Evolutionary conservation across 2,888 invertebrate genomes (phyloP).

Genomic region (Noctua janthe): DNA sequence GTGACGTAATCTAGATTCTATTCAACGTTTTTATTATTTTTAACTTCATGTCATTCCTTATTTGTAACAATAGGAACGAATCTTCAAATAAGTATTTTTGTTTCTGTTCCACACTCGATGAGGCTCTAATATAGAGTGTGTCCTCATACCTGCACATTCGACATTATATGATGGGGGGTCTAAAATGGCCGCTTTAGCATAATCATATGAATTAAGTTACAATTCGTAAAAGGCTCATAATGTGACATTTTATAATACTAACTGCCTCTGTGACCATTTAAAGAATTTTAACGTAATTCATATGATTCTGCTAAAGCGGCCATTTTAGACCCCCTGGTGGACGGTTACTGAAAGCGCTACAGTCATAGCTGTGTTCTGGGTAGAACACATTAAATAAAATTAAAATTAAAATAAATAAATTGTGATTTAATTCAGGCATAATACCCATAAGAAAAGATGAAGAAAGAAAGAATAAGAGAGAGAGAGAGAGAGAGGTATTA

Average conservation of each 20-base stretch:
- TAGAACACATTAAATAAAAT: neutral
- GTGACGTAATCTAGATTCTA: neutral
- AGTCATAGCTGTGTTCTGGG: neutral
- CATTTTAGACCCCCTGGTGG: neutral
- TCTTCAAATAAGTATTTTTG: neutral
- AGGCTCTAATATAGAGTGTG: neutral
- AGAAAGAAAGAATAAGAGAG: too few relatives aligned
- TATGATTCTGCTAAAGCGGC: too few relatives aligned
- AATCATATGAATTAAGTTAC: too few relatives aligned
- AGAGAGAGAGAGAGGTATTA: neutral
- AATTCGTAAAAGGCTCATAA: too few relatives aligned
- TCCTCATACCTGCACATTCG: neutral
- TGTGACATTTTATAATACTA: too few relatives aligned
- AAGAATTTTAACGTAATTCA: too few relatives aligned
- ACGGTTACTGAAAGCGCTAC: neutral
- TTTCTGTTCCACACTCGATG: neutral
- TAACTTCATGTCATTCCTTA: neutral
- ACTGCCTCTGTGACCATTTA: too few relatives aligned
- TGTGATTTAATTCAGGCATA: too few relatives aligned
- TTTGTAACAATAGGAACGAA: neutral
- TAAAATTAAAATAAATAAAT: too few relatives aligned
- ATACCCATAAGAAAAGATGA: too few relatives aligned
- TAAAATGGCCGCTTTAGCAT: too few relatives aligned
- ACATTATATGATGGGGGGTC: neutral
- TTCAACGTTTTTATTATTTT: neutral